Evolutionary conservation across 2,113 vertebrate species (phyloP).

Genomic region (Sander lucioperca): DNA sequence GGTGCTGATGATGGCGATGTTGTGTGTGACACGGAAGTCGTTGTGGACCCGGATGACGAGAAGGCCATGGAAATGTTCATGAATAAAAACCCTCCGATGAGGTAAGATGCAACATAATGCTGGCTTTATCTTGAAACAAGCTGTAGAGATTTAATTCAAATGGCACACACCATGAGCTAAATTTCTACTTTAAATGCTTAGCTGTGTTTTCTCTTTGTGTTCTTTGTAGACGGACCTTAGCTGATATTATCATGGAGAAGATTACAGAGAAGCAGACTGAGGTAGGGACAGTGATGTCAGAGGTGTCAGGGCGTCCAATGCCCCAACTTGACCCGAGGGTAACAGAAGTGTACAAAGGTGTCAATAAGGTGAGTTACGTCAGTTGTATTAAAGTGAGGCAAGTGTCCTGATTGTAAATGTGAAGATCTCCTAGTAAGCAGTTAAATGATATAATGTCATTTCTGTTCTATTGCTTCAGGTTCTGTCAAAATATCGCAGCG

Average conservation of each 20-base stretch:
- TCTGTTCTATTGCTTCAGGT: conserved; percentile 83
- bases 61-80: conserved; percentile 96
- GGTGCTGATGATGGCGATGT: conserved; percentile 71
- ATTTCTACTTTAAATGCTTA: neutral
- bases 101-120: conserved; percentile 76
- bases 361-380: conserved; percentile 86
- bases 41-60: conserved; percentile 91
- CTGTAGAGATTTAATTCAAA: neutral
- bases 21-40: conserved; percentile 79
- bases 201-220: conserved; percentile 27
- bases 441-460: neutral
- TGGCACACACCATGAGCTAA: accelerated
- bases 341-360: conserved; percentile 93
- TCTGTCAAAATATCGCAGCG: conserved; percentile 93
- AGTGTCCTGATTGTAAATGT: neutral
- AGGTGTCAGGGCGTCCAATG: conserved; percentile 89
- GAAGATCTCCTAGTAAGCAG: neutral
- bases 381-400: neutral
- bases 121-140: neutral
- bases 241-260: conserved; percentile 98
- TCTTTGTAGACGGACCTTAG: conserved; percentile 89
- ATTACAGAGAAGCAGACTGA: conserved; percentile 98
- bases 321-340: conserved; percentile 92
- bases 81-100: conserved; percentile 94
- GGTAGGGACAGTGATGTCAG: conserved; percentile 92